Conservation (phyloP, 1,140 invertebrate genomes). For the Thrips palmi region DNA sequence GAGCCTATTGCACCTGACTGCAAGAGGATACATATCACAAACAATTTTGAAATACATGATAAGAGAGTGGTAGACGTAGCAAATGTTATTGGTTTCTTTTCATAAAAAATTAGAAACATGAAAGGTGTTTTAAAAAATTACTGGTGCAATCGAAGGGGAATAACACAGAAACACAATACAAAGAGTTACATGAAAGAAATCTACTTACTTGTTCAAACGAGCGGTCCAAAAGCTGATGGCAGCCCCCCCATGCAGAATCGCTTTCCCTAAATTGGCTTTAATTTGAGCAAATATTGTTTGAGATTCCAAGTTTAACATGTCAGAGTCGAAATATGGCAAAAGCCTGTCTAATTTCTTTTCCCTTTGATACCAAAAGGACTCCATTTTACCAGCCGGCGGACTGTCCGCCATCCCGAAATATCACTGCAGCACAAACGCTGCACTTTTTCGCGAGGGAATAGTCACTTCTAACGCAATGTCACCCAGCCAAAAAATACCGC, state of each 20-base stretch:
- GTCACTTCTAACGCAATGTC: no score
- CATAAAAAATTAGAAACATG: slow-evolving; percentile 1
- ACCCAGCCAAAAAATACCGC: no score
- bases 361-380: no score
- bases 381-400: no score
- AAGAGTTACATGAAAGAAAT: not conserved
- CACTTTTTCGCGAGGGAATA: no score
- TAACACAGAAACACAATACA: not conserved
- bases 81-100: no score
- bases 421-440: no score
- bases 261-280: slow-evolving; percentile 44
- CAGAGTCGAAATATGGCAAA: slow-evolving; percentile 50
- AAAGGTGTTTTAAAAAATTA: slow-evolving; percentile 10
- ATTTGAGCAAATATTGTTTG: slow-evolving; percentile 35
- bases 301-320: slow-evolving; percentile 43
- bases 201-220: slow-evolving; percentile 38
- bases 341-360: slow-evolving; percentile 43
- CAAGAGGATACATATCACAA: no score
- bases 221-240: slow-evolving; percentile 40
- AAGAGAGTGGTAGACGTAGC: no score
- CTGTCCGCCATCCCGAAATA: no score
- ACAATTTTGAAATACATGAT: no score
- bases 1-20: no score
- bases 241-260: slow-evolving; percentile 46
- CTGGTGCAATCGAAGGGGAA: not conserved